phyloP scores from a whole-genome alignment of 64 coral and sea anemone species.

The Pocillopora damicornis region DNA sequence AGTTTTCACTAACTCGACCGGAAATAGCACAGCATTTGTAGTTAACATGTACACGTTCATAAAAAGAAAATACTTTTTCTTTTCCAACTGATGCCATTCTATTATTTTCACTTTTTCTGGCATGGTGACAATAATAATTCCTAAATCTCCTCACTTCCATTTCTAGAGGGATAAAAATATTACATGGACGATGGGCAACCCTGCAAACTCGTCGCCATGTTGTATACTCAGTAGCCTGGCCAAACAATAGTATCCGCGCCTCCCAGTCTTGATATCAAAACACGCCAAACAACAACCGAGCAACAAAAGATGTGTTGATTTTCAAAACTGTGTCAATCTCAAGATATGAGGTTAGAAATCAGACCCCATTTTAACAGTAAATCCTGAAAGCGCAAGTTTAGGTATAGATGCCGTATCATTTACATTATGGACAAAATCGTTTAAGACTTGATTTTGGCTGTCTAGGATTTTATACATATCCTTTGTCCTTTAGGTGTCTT shows the following conservation, averaged over 20 bases:
- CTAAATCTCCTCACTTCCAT: background rate
- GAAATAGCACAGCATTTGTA: constrained; percentile 42
- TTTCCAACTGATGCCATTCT: constrained; percentile 81
- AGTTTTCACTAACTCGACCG: constrained; percentile 58
- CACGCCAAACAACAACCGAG: no score
- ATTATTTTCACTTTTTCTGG: constrained; percentile 67
- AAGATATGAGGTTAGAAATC: no score
- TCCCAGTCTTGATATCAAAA: no score
- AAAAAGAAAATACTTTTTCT: constrained; percentile 53
- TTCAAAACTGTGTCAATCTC: no score
- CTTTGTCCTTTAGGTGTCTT: no score
- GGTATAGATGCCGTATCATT: no score
- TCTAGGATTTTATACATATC: no score
- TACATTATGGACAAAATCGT: no score
- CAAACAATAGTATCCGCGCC: background rate
- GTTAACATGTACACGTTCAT: constrained; percentile 52
- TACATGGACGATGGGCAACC: background rate
- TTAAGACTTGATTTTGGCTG: no score
- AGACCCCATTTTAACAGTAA: no score
- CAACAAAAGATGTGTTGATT: no score
- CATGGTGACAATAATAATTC: constrained; percentile 22
- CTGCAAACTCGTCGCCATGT: background rate
- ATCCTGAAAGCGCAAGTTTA: no score
- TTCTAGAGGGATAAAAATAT: background rate
- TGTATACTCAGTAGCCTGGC: background rate